A percentile compares a stretch with the other conserved stretches of the same genome.
These are phyloP conservation scores for Schizopygopsis pylzovi DNA, from an alignment of 2,797 vertebrate species.

Conservation along the genomic window DNA sequence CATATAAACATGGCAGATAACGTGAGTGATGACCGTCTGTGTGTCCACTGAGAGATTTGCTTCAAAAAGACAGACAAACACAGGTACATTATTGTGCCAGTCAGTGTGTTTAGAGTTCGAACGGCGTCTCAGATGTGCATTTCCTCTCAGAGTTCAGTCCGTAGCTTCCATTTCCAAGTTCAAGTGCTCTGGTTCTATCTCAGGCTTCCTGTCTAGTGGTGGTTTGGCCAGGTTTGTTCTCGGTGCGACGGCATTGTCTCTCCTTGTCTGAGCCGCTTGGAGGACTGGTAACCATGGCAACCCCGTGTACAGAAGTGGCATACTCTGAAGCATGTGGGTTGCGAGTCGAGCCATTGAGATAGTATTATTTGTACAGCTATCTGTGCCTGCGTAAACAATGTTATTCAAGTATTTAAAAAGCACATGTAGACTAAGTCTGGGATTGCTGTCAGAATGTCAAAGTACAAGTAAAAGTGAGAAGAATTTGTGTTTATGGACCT, in stretches of 20 bases:
- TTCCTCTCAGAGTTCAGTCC: not conserved
- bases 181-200: constrained; percentile 17
- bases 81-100: constrained; percentile 10
- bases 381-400: constrained; percentile 26
- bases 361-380: constrained; percentile 45
- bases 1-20: constrained; percentile 19
- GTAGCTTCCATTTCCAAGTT: not conserved
- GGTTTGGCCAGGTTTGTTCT: constrained; percentile 13
- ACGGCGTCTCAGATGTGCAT: not conserved
- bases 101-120: constrained; percentile 7
- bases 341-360: constrained; percentile 12
- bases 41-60: constrained; percentile 9
- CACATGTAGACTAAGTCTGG: not conserved
- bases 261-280: constrained; percentile 9
- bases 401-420: constrained; percentile 35
- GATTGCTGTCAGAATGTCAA: not conserved
- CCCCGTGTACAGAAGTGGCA: constrained; percentile 20
- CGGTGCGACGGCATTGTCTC: constrained; percentile 1
- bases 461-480: constrained; percentile 17
- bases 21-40: not conserved
- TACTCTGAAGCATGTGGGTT: constrained; percentile 14
- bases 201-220: constrained; percentile 21
- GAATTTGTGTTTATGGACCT: constrained; percentile 23
- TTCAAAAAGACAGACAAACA: constrained; percentile 23
- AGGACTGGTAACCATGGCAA: constrained; percentile 41